Evolutionary conservation across 2,113 vertebrate genomes (phyloP).

Genomic region (Tachuris rubrigastra): DNA sequence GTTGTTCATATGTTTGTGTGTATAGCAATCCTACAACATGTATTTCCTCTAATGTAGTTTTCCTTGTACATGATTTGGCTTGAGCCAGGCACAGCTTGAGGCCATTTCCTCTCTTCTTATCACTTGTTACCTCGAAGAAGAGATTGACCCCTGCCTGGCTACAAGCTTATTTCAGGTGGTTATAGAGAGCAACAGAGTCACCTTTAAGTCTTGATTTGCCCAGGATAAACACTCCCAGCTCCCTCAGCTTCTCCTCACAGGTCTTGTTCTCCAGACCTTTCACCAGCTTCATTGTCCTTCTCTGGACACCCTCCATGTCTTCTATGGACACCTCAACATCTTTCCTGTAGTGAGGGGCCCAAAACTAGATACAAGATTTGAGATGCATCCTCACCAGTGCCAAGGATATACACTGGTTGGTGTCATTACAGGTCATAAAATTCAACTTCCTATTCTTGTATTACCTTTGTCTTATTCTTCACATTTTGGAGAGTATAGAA

Average conservation of each 20-base stretch:
- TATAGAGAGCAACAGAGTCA: background rate
- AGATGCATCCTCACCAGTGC: background rate
- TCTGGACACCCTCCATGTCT: fast-evolving
- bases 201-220: background rate
- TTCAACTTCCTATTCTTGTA: background rate
- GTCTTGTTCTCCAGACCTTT: background rate
- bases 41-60: background rate
- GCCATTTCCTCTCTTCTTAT: background rate
- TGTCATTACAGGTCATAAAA: background rate
- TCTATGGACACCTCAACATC: too few species aligned
- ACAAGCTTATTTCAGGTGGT: background rate
- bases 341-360: background rate
- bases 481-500: background rate
- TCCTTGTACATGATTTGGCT: background rate
- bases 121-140: fast-evolving
- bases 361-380: background rate
- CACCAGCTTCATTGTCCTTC: background rate
- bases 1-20: fast-evolving
- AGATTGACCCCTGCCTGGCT: background rate
- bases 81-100: background rate
- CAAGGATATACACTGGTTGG: background rate
- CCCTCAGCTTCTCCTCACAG: background rate
- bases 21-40: background rate
- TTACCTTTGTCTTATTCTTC: background rate
- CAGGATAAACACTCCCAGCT: background rate